Evolutionary conservation across 2,888 invertebrate genomes (phyloP).

Genomic region (Erannis defoliaria): DNA sequence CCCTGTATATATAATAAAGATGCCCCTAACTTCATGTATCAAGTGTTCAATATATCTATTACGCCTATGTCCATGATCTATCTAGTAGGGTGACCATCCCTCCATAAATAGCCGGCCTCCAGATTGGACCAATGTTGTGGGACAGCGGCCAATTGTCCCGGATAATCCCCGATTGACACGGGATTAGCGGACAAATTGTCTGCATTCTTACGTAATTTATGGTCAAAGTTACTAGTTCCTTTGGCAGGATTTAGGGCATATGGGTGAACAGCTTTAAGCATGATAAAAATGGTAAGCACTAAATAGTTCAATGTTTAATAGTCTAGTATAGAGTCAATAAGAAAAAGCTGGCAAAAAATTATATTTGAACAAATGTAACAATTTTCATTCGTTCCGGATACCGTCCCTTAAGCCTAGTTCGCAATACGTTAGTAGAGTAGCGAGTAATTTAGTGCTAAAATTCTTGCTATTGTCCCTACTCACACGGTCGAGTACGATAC

Average conservation of each 20-base stretch:
- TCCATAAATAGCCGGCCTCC: slow-evolving; percentile 68
- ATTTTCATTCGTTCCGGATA: too few relatives aligned
- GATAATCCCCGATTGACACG: slow-evolving; percentile 79
- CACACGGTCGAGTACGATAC: too few relatives aligned
- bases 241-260: slow-evolving; percentile 45
- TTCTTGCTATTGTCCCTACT: too few relatives aligned
- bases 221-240: slow-evolving; percentile 46
- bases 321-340: too few relatives aligned
- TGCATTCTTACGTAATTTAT: slow-evolving; percentile 66
- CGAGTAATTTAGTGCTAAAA: too few relatives aligned
- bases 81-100: slow-evolving; percentile 63
- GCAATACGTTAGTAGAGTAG: too few relatives aligned
- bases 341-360: too few relatives aligned
- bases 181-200: slow-evolving; percentile 73
- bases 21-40: slow-evolving; percentile 9
- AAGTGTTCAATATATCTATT: slow-evolving; percentile 47
- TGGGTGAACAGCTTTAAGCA: slow-evolving; percentile 26
- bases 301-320: too few relatives aligned
- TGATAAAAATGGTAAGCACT: background rate
- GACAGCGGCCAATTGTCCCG: slow-evolving; percentile 70
- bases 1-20: background rate
- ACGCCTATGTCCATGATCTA: slow-evolving; percentile 52
- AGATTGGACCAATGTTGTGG: slow-evolving; percentile 63
- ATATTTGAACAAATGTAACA: too few relatives aligned
- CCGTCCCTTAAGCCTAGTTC: too few relatives aligned